A percentile compares a stretch with the other conserved stretches of the same genome.
These are phyloP conservation scores for Arge pagana DNA, from an alignment of 2,888 invertebrate genomes.

Conservation along the genomic window DNA sequence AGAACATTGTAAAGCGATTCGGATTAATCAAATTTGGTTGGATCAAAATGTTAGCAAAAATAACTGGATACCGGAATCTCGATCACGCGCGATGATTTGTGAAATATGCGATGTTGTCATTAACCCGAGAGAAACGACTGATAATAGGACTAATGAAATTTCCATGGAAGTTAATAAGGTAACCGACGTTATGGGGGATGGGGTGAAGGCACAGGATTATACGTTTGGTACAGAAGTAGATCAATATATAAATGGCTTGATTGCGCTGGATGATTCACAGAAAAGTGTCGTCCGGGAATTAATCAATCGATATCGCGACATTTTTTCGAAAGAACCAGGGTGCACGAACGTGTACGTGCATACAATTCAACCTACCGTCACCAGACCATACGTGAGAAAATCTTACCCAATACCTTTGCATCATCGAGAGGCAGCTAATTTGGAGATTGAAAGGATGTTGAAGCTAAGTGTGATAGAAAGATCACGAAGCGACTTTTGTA, in stretches of 20 bases:
- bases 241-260: conserved; percentile 2
- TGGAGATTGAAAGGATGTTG: conserved; percentile 36
- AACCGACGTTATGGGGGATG: too few relatives aligned
- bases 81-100: too few relatives aligned
- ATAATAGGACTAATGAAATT: too few relatives aligned
- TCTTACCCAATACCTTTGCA: conserved; percentile 42
- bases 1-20: too few relatives aligned
- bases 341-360: conserved; percentile 34
- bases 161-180: too few relatives aligned
- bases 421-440: conserved; percentile 31
- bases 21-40: too few relatives aligned
- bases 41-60: too few relatives aligned
- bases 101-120: too few relatives aligned
- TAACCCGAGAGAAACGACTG: too few relatives aligned
- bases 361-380: conserved; percentile 30
- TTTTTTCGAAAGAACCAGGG: conserved; percentile 33
- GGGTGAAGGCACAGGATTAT: too few relatives aligned
- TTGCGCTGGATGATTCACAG: background rate
- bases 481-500: conserved; percentile 36
- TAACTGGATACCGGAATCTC: too few relatives aligned
- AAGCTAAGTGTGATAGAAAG: conserved; percentile 36
- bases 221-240: too few relatives aligned
- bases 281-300: background rate
- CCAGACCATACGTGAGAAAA: conserved; percentile 29
- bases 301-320: conserved; percentile 1